phyloP scores from a whole-genome alignment of 1,140 invertebrate genomes.

The Galendromus occidentalis region DNA sequence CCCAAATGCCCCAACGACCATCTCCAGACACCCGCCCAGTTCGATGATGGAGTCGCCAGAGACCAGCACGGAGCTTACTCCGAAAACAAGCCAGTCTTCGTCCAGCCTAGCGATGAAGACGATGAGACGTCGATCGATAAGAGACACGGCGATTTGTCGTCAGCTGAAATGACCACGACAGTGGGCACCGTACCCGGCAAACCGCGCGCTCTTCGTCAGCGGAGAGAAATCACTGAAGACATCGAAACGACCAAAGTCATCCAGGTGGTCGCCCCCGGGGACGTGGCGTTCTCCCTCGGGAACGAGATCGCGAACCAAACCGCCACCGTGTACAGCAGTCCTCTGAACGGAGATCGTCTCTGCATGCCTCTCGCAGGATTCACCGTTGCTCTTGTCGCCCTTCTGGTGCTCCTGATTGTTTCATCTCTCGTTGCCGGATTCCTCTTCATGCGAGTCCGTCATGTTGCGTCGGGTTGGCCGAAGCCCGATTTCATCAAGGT shows the following conservation, averaged over 20 bases:
- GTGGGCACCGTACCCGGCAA: constrained; percentile 18
- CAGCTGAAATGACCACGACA: not conserved
- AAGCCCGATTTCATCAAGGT: constrained; percentile 5
- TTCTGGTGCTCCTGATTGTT: constrained; percentile 66
- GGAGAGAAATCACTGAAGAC: constrained; percentile 47
- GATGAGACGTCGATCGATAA: constrained; percentile 4
- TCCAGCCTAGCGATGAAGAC: not conserved
- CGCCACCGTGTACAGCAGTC: constrained; percentile 21
- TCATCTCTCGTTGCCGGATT: constrained; percentile 73
- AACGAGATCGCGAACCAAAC: constrained; percentile 63
- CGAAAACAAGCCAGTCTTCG: constrained; percentile 13
- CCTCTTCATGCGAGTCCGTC: constrained; percentile 57
- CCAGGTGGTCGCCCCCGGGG: constrained; percentile 76
- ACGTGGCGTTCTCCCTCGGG: constrained; percentile 66
- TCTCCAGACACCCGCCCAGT: not conserved
- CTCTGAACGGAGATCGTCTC: constrained; percentile 37
- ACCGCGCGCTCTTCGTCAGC: constrained; percentile 16
- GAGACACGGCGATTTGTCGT: not conserved
- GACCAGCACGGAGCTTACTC: constrained; percentile 17
- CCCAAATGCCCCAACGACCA: constrained; percentile 25
- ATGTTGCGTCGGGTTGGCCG: constrained; percentile 13
- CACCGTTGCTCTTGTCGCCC: constrained; percentile 69
- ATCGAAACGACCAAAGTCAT: constrained; percentile 72
- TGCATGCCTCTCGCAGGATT: constrained; percentile 83
- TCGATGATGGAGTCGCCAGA: constrained; percentile 17